Conservation (phyloP, 2,888 invertebrate genomes). For the Liposcelis brunnea region DNA sequence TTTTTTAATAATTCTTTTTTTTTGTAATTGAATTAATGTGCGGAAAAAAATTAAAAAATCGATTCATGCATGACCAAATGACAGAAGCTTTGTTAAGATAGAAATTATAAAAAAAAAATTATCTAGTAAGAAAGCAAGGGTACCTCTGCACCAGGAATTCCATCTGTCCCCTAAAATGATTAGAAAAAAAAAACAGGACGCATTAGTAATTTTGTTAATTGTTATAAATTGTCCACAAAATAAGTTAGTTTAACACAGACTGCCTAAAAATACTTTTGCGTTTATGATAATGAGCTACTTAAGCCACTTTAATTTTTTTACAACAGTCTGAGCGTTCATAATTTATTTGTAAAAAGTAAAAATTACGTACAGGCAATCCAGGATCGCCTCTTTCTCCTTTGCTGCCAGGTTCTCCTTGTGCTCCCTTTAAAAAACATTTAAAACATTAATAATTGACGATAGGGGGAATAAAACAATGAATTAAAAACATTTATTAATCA, state of each 20-base stretch:
- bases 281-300: conserved; percentile 8
- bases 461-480: background rate
- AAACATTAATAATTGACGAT: background rate
- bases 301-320: no score
- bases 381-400: conserved; percentile 89
- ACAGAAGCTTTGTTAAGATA: conserved; percentile 8
- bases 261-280: background rate
- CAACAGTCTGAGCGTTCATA: no score
- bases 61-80: conserved; percentile 8
- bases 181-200: conserved; percentile 10
- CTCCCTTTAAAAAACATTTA: conserved; percentile 43
- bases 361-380: conserved; percentile 67
- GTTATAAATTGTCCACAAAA: no score
- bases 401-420: conserved; percentile 78
- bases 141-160: conserved; percentile 84
- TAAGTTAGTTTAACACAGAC: conserved; percentile 2
- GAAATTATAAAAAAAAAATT: background rate
- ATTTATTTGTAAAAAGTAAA: no score
- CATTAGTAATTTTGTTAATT: no score
- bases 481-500: conserved; percentile 1
- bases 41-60: conserved; percentile 2
- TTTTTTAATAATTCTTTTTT: background rate
- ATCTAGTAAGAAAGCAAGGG: conserved; percentile 15
- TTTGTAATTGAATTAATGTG: no score
- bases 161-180: conserved; percentile 72